These are phyloP conservation scores for Drosophila diplacantha DNA, from an alignment of 2,888 invertebrate species.

Conservation along the genomic window DNA sequence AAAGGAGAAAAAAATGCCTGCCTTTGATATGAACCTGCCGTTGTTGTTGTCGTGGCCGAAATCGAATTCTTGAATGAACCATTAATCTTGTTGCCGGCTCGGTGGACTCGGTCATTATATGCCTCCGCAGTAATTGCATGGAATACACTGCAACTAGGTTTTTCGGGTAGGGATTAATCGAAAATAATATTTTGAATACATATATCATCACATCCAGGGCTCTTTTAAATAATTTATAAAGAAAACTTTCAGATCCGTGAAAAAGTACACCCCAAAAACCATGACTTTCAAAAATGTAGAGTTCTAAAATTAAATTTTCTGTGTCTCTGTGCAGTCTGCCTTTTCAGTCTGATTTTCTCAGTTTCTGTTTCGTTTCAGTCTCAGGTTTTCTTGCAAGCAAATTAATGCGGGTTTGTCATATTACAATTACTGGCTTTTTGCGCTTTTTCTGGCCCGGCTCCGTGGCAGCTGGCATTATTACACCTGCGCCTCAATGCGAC, in stretches of 20 bases:
- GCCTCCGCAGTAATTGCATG: conserved; percentile 64
- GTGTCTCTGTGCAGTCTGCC: background rate
- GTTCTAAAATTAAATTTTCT: background rate
- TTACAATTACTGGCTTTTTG: conserved; percentile 59
- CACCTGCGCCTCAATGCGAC: conserved; percentile 55
- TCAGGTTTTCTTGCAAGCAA: conserved; percentile 37
- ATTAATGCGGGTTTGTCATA: conserved; percentile 68
- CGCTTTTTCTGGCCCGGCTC: conserved; percentile 23
- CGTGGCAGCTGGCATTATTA: conserved; percentile 61
- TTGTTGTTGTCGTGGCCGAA: conserved; percentile 54
- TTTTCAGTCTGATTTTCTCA: conserved; percentile 10
- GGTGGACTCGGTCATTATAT: conserved; percentile 63
- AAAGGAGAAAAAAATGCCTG: conserved; percentile 13
- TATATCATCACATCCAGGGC: background rate
- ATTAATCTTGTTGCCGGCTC: conserved; percentile 70
- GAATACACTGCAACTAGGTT: conserved; percentile 12
- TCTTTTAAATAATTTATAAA: background rate
- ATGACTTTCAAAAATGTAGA: background rate
- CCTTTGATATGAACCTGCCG: conserved; percentile 63
- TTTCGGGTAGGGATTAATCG: too few species aligned
- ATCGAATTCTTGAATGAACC: conserved; percentile 74
- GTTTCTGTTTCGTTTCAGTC: conserved; percentile 24
- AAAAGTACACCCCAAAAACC: too few species aligned
- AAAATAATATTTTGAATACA: background rate
- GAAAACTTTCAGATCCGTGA: too few species aligned